Conservation (phyloP, 2,888 invertebrate species). For the Andrena praecox region DNA sequence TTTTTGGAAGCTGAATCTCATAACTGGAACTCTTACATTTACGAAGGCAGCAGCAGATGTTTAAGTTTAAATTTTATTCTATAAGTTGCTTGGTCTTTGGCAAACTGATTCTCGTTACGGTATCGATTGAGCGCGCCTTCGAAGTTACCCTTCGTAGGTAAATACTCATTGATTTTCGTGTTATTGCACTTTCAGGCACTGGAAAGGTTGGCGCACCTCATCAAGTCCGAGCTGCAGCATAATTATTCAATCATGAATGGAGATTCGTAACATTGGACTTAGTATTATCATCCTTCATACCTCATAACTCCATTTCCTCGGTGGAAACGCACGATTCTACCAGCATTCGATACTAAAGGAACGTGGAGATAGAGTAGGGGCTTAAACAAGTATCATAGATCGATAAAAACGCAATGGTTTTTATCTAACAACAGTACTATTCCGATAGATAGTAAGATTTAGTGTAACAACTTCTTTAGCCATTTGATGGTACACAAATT, state of each 20-base stretch:
- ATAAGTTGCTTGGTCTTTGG: too few species aligned
- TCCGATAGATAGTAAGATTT: background rate
- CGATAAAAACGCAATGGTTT: background rate
- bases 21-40: too few species aligned
- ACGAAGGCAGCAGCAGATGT: too few species aligned
- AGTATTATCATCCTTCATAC: constrained; percentile 25
- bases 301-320: background rate
- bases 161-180: background rate
- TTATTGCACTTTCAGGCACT: constrained; percentile 85
- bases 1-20: too few species aligned
- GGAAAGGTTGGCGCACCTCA: constrained; percentile 87
- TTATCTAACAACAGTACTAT: constrained; percentile 5
- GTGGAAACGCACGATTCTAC: background rate
- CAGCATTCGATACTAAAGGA: background rate
- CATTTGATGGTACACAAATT: background rate
- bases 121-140: background rate
- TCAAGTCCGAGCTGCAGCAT: constrained; percentile 86
- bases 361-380: background rate
- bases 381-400: constrained; percentile 13
- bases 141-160: constrained; percentile 15
- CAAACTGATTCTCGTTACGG: too few species aligned
- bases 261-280: constrained; percentile 65
- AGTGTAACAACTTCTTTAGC: background rate
- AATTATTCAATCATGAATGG: constrained; percentile 71
- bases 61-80: too few species aligned